These are phyloP conservation scores for Cephus pygmeus DNA, from an alignment of 2,888 invertebrate species.

Conservation along the genomic window DNA sequence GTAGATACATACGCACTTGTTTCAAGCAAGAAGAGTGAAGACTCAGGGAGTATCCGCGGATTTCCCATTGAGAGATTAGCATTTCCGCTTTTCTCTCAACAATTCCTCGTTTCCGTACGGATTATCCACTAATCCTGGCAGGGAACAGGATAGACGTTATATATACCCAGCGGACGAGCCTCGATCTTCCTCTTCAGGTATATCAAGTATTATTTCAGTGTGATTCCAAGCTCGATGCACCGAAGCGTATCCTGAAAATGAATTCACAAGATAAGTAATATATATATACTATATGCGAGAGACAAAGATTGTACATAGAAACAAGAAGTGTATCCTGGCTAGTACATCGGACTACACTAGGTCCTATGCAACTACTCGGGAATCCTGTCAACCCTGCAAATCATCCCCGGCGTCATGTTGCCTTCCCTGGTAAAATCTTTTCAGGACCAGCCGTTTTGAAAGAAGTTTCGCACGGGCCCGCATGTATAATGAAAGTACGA, in stretches of 20 bases:
- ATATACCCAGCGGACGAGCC: slow-evolving; percentile 32
- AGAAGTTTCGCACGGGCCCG: slow-evolving; percentile 41
- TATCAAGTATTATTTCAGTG: slow-evolving; percentile 64
- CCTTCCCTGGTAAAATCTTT: slow-evolving; percentile 14
- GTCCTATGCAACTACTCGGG: neutral
- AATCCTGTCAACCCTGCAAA: slow-evolving; percentile 22
- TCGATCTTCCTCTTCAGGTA: slow-evolving; percentile 53
- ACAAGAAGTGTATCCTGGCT: neutral
- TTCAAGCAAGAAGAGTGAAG: slow-evolving; percentile 42
- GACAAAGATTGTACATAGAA: neutral
- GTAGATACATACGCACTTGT: slow-evolving; percentile 15
- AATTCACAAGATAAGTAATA: neutral
- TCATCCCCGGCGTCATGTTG: slow-evolving; percentile 32
- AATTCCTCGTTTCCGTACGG: slow-evolving; percentile 61
- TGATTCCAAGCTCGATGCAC: slow-evolving; percentile 38
- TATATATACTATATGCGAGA: neutral
- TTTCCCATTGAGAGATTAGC: slow-evolving; percentile 65
- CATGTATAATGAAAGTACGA: slow-evolving; percentile 51
- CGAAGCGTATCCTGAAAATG: neutral
- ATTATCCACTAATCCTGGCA: slow-evolving; percentile 63
- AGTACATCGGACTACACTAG: neutral
- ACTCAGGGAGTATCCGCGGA: slow-evolving; percentile 48
- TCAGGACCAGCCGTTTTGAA: slow-evolving; percentile 12
- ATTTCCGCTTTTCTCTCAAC: slow-evolving; percentile 64
- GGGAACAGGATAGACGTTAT: slow-evolving; percentile 37